These are phyloP conservation scores for Alfaro cultratus DNA, from an alignment of 2,797 vertebrate genomes.

Conservation along the genomic window DNA sequence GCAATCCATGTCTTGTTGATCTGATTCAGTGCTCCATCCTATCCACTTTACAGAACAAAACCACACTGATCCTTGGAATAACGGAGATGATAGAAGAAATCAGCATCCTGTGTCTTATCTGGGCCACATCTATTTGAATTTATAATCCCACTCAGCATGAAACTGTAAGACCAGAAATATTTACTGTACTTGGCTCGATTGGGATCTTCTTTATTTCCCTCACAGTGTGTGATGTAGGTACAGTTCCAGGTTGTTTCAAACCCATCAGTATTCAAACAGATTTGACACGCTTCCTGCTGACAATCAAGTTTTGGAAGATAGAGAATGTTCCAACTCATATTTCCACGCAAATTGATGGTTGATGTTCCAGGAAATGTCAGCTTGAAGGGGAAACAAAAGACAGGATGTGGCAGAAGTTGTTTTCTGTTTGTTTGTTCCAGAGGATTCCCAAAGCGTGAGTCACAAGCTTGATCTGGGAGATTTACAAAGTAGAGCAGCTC, in stretches of 20 bases:
- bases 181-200: constrained; percentile 7
- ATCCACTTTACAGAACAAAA: background rate
- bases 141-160: constrained; percentile 26
- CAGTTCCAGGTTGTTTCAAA: constrained; percentile 9
- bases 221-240: background rate
- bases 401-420: background rate
- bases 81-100: constrained; percentile 12
- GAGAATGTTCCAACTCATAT: background rate
- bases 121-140: constrained; percentile 12
- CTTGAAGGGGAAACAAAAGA: background rate
- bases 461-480: background rate
- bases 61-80: constrained; percentile 4
- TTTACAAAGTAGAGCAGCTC: background rate
- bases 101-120: constrained; percentile 15
- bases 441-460: background rate
- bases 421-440: background rate
- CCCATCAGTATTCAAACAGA: background rate
- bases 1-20: background rate
- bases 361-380: background rate
- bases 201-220: constrained; percentile 15
- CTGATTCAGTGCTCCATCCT: background rate
- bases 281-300: constrained; percentile 1
- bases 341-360: background rate
- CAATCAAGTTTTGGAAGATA: constrained; percentile 14
- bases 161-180: constrained; percentile 25